Percentiles rank a stretch among this genome's conserved stretches.
phyloP scores from a whole-genome alignment of 2,113 vertebrate genomes.

The Anas platyrhynchos region DNA sequence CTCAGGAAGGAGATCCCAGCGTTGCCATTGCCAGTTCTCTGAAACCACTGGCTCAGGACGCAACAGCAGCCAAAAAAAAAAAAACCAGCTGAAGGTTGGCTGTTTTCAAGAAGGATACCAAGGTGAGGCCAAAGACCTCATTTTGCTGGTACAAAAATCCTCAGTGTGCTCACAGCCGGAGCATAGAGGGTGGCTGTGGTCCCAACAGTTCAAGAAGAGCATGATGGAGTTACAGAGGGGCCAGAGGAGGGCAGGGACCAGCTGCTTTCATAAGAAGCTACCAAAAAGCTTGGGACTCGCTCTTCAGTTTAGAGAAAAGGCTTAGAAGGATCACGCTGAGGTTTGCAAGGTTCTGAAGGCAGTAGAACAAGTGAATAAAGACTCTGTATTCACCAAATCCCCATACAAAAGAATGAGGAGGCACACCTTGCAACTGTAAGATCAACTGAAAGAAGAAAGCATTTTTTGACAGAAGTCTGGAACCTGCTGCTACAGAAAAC shows the following conservation, averaged over 20 bases:
- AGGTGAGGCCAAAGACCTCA: not conserved
- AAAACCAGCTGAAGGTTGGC: accelerated
- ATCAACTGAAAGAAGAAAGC: not conserved
- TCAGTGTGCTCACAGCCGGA: accelerated
- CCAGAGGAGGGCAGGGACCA: not conserved
- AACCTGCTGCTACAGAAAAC: not conserved
- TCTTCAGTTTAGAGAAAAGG: not conserved
- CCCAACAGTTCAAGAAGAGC: not conserved
- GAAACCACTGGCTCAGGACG: not conserved
- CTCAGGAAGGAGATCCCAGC: not conserved
- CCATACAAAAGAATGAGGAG: not conserved
- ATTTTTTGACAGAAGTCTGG: not conserved
- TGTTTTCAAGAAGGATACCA: not conserved
- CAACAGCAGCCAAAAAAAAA: not conserved
- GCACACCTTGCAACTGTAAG: not conserved
- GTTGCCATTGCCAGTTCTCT: not conserved
- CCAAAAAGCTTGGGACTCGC: not conserved
- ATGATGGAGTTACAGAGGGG: not conserved
- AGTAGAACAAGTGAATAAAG: not conserved
- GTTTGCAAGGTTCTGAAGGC: not conserved
- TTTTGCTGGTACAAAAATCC: not conserved
- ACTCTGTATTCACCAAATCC: not conserved
- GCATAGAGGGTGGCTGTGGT: not conserved
- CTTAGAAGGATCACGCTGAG: not conserved
- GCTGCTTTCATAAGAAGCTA: not conserved